Evolutionary conservation across 2,113 vertebrate genomes (phyloP), one percentile per base, ranked within the genome.

Genomic region (Corythornis madagascariensis): DNA sequence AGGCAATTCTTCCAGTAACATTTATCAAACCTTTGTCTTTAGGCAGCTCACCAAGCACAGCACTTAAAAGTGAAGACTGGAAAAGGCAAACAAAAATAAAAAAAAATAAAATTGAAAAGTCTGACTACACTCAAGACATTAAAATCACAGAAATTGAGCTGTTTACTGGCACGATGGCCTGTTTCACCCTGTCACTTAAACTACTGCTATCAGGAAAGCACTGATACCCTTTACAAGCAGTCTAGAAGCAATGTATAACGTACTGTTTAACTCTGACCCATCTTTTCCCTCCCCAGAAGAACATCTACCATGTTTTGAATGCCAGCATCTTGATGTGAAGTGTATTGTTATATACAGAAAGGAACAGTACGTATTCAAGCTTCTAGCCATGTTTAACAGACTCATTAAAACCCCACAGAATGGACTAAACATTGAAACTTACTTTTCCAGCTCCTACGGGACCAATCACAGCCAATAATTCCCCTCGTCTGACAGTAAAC

Each of bases 361-460:
- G 13, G 50, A 85, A 56, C 4, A 21, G 6, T 6, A 3, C 25
- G 21, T 73, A 59, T 86, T 55, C 29, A 71, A 47, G 16, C 63
- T 70, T 59, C 60, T 60, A 31, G 13, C 55, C 31, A 43, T 6
- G 2, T 74, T 86, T n/a, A 89, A 60, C 10, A 64, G 7, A 63
- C 7, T 65, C 50, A n/a, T 10, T 35, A 80, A 83, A 42, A 4
- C 9, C 28, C 45, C 5, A 25, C 2, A 13, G 31, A 85, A 83
- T 5, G 6, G 4, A 24, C 5, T 6, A 81, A 89, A 67, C 20
- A 16, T 43, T 13, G 48, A 60, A 45, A 93, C 98, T 97, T 93
- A 99, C 99, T 98, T 99, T 99, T 96, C 99, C 99, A 85, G 99
- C 98, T 76, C 99, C 99, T 71, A 99, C 99, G 13, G 99, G 98